phyloP scores from a whole-genome alignment of 2,113 vertebrate genomes.

The Pseudolaguvia tuberculata region DNA sequence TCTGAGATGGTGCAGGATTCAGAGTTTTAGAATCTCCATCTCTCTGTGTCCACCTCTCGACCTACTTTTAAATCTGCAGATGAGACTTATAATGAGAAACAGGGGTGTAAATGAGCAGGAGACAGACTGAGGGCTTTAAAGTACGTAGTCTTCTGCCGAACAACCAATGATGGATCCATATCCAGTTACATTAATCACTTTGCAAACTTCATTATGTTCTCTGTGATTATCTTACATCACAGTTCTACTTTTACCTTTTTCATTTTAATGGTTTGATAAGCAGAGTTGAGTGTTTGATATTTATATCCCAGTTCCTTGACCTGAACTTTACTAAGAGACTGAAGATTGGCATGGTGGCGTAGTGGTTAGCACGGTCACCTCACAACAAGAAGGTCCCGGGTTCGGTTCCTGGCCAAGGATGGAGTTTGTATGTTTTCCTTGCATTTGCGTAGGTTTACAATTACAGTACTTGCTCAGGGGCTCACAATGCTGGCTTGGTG shows the following conservation, averaged over 20 bases:
- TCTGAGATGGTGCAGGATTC: constrained; percentile 59
- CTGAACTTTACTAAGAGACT: neutral
- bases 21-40: constrained; percentile 46
- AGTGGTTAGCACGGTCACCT: too few relatives aligned
- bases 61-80: constrained; percentile 27
- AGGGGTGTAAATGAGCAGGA: constrained; percentile 11
- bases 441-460: too few relatives aligned
- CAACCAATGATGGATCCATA: neutral
- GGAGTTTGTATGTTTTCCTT: too few relatives aligned
- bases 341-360: too few relatives aligned
- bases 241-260: neutral
- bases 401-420: too few relatives aligned
- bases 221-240: neutral
- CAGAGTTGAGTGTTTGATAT: neutral
- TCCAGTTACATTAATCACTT: constrained; percentile 18
- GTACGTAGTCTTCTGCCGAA: neutral
- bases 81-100: constrained; percentile 34
- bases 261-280: neutral
- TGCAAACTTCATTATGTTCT: constrained; percentile 11
- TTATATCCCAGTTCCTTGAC: neutral
- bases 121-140: constrained; percentile 3
- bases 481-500: too few relatives aligned
- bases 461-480: too few relatives aligned
- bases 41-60: neutral
- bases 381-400: too few relatives aligned